These are phyloP conservation scores for Myrmecobius fasciatus DNA, from an alignment of 2,113 vertebrate species.

Conservation along the genomic window DNA sequence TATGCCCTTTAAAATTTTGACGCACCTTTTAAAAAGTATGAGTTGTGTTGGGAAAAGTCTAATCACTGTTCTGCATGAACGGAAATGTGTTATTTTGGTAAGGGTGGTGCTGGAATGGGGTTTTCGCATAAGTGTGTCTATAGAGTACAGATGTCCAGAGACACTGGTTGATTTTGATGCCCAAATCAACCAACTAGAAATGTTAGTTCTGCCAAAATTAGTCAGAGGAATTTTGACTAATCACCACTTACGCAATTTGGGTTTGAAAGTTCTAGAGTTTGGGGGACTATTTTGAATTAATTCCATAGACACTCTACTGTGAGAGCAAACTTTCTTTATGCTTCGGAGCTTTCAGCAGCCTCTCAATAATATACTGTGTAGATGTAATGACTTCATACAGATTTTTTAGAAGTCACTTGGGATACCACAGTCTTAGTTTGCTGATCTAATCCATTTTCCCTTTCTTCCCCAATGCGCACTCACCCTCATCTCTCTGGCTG, in stretches of 20 bases:
- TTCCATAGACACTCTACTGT: conserved; percentile 42
- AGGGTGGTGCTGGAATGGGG: conserved; percentile 39
- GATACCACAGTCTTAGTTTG: conserved; percentile 52
- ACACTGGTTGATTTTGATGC: conserved; percentile 59
- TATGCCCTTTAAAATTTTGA: conserved; percentile 71
- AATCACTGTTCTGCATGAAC: conserved; percentile 65
- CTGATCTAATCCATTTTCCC: conserved; percentile 58
- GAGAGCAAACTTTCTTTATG: conserved; percentile 52
- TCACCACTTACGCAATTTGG: conserved; percentile 62
- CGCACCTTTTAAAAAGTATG: conserved; percentile 68
- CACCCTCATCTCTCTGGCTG: conserved; percentile 44
- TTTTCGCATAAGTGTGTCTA: conserved; percentile 63
- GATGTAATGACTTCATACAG: conserved; percentile 59
- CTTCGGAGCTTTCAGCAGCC: background rate
- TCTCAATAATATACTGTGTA: background rate
- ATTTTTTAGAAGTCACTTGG: conserved; percentile 70
- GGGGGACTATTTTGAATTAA: conserved; percentile 59
- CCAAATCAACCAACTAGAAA: conserved; percentile 62
- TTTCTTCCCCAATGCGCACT: conserved; percentile 40
- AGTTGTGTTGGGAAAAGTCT: conserved; percentile 69
- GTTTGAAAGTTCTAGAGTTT: conserved; percentile 37
- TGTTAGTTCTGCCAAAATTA: conserved; percentile 63
- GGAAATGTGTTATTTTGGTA: conserved; percentile 67
- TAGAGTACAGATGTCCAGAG: conserved; percentile 66
- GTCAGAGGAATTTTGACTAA: conserved; percentile 62